These are phyloP conservation scores for Sardina pilchardus DNA, from an alignment of 2,113 vertebrate species.

Conservation along the genomic window DNA sequence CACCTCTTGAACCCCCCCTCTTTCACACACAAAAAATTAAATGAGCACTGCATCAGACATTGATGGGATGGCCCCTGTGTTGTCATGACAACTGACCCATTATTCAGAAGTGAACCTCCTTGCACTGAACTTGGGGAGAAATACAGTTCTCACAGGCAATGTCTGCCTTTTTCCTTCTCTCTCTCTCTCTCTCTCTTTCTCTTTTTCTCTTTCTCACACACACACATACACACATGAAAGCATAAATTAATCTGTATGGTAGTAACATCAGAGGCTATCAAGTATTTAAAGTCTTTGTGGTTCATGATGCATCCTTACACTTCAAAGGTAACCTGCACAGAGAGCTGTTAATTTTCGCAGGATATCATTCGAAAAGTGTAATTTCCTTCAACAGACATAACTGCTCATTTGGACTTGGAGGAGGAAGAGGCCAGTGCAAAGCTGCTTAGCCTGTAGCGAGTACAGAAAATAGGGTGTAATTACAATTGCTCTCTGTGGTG, in stretches of 20 bases:
- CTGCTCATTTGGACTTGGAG: not conserved
- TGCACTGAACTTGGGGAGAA: conserved; percentile 27
- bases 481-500: not conserved
- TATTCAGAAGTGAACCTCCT: conserved; percentile 28
- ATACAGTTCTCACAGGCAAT: not conserved
- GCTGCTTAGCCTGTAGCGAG: not conserved
- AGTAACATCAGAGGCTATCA: not conserved
- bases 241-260: not conserved
- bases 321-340: not conserved
- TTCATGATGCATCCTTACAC: conserved; percentile 5
- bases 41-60: conserved; percentile 25
- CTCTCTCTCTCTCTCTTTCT: not conserved
- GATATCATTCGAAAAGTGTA: not conserved
- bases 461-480: not conserved
- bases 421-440: not conserved
- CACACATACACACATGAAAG: not conserved
- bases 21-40: not conserved
- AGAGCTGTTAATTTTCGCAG: not conserved
- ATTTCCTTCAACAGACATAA: not conserved
- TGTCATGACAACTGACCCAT: conserved; percentile 55
- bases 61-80: conserved; percentile 40
- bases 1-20: conserved; percentile 28
- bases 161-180: not conserved
- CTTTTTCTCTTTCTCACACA: not conserved
- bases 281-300: not conserved